These are phyloP conservation scores for Carposina sasakii DNA, from an alignment of 1,140 invertebrate species.

Conservation along the genomic window DNA sequence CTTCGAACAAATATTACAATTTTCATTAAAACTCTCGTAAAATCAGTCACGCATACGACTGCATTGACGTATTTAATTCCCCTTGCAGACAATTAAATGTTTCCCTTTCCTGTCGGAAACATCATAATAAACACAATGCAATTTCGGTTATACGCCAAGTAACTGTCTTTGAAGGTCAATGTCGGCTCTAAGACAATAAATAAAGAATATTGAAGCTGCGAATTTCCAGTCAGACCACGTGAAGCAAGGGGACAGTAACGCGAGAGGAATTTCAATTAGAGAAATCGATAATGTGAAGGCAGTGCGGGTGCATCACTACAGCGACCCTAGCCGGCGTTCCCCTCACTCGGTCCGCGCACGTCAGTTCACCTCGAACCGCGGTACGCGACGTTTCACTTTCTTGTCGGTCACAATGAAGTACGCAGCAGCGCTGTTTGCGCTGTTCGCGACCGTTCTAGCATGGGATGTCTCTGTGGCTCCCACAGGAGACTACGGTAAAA, in stretches of 20 bases:
- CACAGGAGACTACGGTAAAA: slow-evolving; percentile 75
- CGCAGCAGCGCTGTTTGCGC: slow-evolving; percentile 46
- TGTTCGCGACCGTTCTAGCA: slow-evolving; percentile 38
- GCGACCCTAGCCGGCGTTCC: slow-evolving; percentile 32
- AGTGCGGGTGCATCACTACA: slow-evolving; percentile 31
- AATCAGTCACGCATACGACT: too few species aligned
- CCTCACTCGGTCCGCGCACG: slow-evolving; percentile 28
- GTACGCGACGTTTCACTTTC: slow-evolving; percentile 27
- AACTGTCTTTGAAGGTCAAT: too few species aligned
- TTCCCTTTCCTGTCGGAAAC: slow-evolving; percentile 10
- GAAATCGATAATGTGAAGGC: too few species aligned
- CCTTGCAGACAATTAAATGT: slow-evolving; percentile 5
- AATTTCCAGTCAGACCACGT: too few species aligned
- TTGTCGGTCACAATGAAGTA: slow-evolving; percentile 33
- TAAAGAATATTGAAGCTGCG: too few species aligned
- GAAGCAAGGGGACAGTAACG: too few species aligned
- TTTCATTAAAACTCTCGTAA: too few species aligned
- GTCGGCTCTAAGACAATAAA: too few species aligned
- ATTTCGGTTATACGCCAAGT: too few species aligned
- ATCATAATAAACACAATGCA: slow-evolving; percentile 6
- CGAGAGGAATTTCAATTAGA: too few species aligned
- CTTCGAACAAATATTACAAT: too few species aligned
- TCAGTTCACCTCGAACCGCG: slow-evolving; percentile 43
- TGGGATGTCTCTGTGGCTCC: slow-evolving; percentile 48
- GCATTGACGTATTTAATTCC: too few species aligned